Evolutionary conservation across 2,797 vertebrate genomes (phyloP).

Genomic region (Rousettus madagascariensis): DNA sequence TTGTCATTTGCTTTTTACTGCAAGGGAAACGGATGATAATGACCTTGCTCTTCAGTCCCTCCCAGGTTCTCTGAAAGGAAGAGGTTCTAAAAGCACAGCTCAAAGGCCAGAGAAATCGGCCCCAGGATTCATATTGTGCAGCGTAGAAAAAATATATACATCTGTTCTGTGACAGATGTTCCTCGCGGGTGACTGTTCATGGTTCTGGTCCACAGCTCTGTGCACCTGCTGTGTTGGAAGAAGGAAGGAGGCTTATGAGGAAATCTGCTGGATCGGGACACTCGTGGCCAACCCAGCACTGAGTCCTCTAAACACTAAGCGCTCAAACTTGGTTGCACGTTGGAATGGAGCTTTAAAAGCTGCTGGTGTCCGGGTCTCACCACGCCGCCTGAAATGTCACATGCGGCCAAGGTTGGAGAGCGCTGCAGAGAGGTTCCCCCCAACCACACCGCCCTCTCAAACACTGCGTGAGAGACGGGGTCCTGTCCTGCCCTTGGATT

Average conservation of each 20-base stretch:
- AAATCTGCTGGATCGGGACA: background rate
- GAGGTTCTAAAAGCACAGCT: background rate
- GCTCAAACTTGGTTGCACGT: background rate
- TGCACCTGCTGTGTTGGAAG: background rate
- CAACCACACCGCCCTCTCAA: background rate
- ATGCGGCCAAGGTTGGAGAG: background rate
- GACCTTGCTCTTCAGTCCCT: background rate
- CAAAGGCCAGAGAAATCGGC: constrained; percentile 9
- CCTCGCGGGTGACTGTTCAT: background rate
- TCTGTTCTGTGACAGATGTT: background rate
- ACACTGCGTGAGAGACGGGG: too few species aligned
- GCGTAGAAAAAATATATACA: background rate
- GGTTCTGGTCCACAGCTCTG: background rate
- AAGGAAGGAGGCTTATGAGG: background rate
- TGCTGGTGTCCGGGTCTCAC: background rate
- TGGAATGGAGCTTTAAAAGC: background rate
- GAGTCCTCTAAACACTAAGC: background rate
- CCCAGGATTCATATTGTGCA: background rate
- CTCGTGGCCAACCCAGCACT: accelerated
- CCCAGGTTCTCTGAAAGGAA: background rate
- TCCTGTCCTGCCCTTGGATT: background rate
- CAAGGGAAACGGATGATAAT: background rate
- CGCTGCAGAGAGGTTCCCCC: background rate
- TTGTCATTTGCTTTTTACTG: constrained; percentile 14
- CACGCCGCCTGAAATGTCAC: background rate